These are phyloP conservation scores for Bugulina stolonifera DNA, from an alignment of 2,888 invertebrate species.

Conservation along the genomic window DNA sequence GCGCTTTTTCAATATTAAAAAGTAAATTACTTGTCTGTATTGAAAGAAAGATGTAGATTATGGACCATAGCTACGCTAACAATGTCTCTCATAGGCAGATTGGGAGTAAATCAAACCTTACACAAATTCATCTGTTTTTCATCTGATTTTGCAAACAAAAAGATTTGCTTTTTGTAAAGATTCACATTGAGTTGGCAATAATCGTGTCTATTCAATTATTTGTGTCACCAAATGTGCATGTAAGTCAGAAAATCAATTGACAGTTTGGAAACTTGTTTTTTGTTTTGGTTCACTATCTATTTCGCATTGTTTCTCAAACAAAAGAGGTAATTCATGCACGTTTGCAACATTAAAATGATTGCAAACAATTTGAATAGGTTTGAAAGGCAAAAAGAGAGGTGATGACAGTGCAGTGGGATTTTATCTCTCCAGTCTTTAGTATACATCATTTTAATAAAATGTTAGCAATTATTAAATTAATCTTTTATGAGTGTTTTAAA, in stretches of 20 bases:
- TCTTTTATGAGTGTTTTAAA: too few species aligned
- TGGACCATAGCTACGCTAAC: too few species aligned
- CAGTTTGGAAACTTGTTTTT: background rate
- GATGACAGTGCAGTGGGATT: conserved; percentile 4
- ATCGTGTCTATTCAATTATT: background rate
- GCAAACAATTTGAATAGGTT: conserved; percentile 5
- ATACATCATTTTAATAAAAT: background rate
- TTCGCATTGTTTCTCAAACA: background rate
- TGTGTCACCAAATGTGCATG: background rate
- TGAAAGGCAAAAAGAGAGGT: background rate
- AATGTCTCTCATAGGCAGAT: too few species aligned
- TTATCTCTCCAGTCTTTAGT: background rate
- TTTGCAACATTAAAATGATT: background rate
- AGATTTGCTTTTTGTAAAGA: background rate
- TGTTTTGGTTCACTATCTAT: background rate
- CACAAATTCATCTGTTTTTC: too few species aligned
- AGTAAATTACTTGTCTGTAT: too few species aligned
- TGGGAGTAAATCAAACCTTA: too few species aligned
- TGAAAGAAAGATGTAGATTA: too few species aligned
- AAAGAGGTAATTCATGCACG: background rate
- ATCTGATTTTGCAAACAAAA: background rate
- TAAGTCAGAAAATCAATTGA: background rate
- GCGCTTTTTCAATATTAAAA: too few species aligned
- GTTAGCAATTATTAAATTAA: too few species aligned
- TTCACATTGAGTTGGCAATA: background rate